Base-by-base conservation (phyloP, 2,113 vertebrate genomes). In the Lagenorhynchus albirostris region DNA sequence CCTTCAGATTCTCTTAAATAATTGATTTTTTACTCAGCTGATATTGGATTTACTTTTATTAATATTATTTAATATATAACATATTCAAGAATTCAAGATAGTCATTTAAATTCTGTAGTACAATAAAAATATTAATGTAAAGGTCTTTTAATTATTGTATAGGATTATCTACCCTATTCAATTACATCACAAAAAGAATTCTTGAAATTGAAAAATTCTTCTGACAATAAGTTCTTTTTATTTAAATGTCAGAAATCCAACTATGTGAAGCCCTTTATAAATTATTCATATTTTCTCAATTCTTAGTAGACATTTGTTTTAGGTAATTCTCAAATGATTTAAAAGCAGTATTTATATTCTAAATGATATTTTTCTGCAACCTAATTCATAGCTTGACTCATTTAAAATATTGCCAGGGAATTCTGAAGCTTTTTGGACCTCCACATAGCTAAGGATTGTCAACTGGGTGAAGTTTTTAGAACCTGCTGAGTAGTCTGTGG, bases 41-140 rank as follows among this genome's bases (percentile, higher is more conserved):
- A 8, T 91, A 58, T 81, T 95, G 74, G 17, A 91, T 81, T 96
- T 89, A 67, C 26, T 92, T 91, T 77, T 73, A 95, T 88, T 97
- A 94, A 76, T 85, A 77, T 53, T 89, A 92, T 41, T 93, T 74
- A 41, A 53, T 82, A 38, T 50, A 29, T 38, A 82, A 26, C 10
- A 80, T 95, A 79, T 96, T 93, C 31, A 76, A 76, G 25, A 85
- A 63, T n/a, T n/a, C 47, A 79, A 63, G 81, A 60, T 82, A 89
- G 53, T 65, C 4, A 71, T 77, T 89, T 94, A 68, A 85, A 93
- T 70, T 91, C 33, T 96, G 3, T 87, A 91, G 29, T 92, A 55
- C 26, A 91, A 36, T 77, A n/a, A 82, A 89, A 91, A 77, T 94
- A 89, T 62, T 47, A 80, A 67, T 93, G 12, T 87, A 44, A 91